A percentile compares a stretch with the other conserved stretches of the same genome.
Conservation (phyloP, 2,888 invertebrate species). For the Dysmachus trigonus region DNA sequence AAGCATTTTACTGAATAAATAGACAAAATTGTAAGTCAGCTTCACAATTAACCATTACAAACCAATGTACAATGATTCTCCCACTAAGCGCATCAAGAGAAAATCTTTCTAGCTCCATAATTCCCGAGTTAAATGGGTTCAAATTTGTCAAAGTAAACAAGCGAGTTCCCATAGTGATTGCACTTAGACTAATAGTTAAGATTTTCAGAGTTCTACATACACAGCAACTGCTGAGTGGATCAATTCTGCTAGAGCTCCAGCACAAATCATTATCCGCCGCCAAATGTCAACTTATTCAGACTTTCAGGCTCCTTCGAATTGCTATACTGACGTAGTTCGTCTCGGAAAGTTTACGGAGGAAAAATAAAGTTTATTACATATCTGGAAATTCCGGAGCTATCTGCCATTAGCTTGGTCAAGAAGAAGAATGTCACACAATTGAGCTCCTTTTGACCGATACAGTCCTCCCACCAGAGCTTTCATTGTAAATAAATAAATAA, state of each 20-base stretch:
- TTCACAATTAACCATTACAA: neutral
- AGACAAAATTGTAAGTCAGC: neutral
- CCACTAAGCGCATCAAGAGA: neutral
- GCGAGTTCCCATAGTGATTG: neutral
- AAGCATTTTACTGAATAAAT: neutral
- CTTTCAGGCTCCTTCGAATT: conserved; percentile 12
- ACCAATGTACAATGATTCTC: neutral
- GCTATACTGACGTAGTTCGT: neutral
- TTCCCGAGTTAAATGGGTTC: neutral
- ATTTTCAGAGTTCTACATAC: neutral
- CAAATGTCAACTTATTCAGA: conserved; percentile 25
- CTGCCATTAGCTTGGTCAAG: neutral
- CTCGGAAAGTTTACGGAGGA: conserved; percentile 16
- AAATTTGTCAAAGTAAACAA: neutral
- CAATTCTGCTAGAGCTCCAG: neutral
- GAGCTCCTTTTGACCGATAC: neutral
- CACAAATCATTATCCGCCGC: neutral
- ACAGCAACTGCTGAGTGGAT: neutral
- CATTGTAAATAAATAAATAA: too few species aligned
- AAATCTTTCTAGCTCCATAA: neutral
- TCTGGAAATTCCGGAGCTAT: conserved; percentile 6
- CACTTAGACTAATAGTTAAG: neutral
- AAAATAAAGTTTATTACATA: conserved; percentile 25
- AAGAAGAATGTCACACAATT: neutral
- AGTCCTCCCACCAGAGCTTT: neutral